Conservation (phyloP, 2,797 vertebrate species). For the Molossus molossus region DNA sequence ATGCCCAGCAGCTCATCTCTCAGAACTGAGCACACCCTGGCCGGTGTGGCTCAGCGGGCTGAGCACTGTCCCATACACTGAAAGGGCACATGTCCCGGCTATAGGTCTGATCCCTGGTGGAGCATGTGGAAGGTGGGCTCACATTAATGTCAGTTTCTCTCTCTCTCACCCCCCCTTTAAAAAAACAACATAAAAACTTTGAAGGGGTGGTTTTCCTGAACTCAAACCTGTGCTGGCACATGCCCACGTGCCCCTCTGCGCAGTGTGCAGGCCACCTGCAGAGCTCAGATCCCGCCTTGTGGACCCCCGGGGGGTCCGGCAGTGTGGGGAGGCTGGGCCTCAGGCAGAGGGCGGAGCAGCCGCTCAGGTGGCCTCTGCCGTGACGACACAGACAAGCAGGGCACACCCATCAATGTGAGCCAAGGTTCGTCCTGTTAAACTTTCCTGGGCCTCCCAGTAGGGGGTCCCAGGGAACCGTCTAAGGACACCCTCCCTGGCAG, state of each 20-base stretch:
- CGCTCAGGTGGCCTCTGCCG: background rate
- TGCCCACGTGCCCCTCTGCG: accelerated
- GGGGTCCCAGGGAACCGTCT: background rate
- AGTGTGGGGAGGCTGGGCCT: background rate
- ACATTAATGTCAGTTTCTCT: background rate
- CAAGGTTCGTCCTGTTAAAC: accelerated
- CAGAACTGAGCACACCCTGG: background rate
- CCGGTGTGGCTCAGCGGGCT: background rate
- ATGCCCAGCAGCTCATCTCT: background rate
- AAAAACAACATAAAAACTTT: background rate
- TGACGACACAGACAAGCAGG: accelerated
- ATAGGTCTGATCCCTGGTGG: background rate
- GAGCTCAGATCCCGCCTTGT: background rate
- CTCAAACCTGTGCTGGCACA: accelerated
- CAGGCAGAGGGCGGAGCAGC: background rate
- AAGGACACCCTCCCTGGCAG: background rate
- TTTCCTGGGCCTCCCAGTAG: background rate
- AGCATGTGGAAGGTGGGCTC: background rate
- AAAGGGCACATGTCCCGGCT: background rate
- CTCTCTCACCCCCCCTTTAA: background rate
- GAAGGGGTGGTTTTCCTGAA: background rate
- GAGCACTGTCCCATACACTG: background rate
- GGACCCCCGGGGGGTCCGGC: accelerated
- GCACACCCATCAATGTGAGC: accelerated
- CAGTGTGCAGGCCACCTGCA: background rate